Conservation (phyloP, 2,797 vertebrate genomes). For the Epinephelus malabaricus region DNA sequence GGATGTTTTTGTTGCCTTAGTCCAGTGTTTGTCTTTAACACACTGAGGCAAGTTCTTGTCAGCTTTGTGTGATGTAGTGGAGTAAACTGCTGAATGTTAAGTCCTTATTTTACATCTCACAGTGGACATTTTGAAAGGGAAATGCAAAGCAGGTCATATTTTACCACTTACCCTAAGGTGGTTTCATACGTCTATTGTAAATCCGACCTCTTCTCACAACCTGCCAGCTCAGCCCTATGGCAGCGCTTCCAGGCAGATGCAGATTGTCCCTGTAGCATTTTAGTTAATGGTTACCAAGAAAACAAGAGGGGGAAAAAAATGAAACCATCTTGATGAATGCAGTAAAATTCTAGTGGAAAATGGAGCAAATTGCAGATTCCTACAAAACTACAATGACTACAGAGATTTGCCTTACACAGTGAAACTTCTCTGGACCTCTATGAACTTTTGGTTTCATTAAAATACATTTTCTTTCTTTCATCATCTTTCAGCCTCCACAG, state of each 20-base stretch:
- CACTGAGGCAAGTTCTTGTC: slow-evolving; percentile 2
- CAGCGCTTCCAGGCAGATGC: slow-evolving; percentile 47
- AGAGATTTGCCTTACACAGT: not conserved
- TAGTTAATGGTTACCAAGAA: slow-evolving; percentile 27
- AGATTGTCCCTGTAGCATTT: slow-evolving; percentile 25
- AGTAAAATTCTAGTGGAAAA: not conserved
- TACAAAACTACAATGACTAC: not conserved
- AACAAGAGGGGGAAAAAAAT: not conserved
- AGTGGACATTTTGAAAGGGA: slow-evolving; percentile 38
- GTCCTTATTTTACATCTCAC: slow-evolving; percentile 59
- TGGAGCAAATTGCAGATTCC: not conserved
- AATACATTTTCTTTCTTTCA: slow-evolving; percentile 4
- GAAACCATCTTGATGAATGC: not conserved
- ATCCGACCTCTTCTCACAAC: slow-evolving; percentile 15
- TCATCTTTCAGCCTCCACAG: not conserved
- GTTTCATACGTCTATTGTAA: slow-evolving; percentile 49
- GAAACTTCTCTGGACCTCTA: slow-evolving; percentile 1
- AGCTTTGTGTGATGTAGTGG: slow-evolving; percentile 13
- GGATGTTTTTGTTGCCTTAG: not conserved
- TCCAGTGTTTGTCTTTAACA: slow-evolving; percentile 17
- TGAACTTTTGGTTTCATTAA: slow-evolving; percentile 20
- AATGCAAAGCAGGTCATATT: slow-evolving; percentile 63
- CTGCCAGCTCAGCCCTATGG: slow-evolving; percentile 50
- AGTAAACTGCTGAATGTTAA: slow-evolving; percentile 53
- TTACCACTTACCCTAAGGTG: slow-evolving; percentile 51